Base-by-base conservation (phyloP, 1,140 invertebrate genomes). In the Trinorchestia longiramus region DNA sequence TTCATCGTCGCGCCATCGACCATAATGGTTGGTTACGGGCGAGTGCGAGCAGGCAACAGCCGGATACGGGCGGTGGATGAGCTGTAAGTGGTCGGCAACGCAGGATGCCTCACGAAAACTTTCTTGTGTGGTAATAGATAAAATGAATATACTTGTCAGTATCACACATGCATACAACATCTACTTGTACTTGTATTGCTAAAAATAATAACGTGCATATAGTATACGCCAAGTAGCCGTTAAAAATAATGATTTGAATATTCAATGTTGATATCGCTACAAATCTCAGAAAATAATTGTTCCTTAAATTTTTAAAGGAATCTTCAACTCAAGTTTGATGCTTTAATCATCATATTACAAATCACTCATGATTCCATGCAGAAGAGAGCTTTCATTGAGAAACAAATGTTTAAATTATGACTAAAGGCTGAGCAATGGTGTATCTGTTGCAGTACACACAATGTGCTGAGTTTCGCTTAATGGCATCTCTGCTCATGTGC, bases 1-100 rank as follows among this genome's bases (percentile, higher is more conserved):
- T 91, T 91, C 43, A 91, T 91, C 88, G 88, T 91, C 88, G 88
- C 88, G 41, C 41, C 88, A 91, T 91, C 88, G 88, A 44, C 88
- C 41, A 44, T 91, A 91, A 91, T 91, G 43, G 88, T 41, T 43
- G 88, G 88, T 91, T 43, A 91, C 43, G 88, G 43, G 6, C 88
- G 88, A 91, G 41, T 42, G 88, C 41, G 88, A 41, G 88, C 88
- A 36, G 43, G 6, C 88, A 91, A 91, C 88, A 41, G 88, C 88
- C 88, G 88, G 88, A 91, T 91, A 91, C 28, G 88, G 8, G 41
- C 11, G 88, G 41, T 36, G 43, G 62, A 77, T 77, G 36, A 3
- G 28, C 62, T 77, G 15, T 77, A 77, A 77, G 28, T 23, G 62
- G 28, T 11, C 62, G 62, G 62, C 28, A 77, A 36, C 8, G 62